Percentiles rank a stretch among this genome's conserved stretches.
phyloP scores from a whole-genome alignment of 1,140 invertebrate species.

The Drosophila asahinai region DNA sequence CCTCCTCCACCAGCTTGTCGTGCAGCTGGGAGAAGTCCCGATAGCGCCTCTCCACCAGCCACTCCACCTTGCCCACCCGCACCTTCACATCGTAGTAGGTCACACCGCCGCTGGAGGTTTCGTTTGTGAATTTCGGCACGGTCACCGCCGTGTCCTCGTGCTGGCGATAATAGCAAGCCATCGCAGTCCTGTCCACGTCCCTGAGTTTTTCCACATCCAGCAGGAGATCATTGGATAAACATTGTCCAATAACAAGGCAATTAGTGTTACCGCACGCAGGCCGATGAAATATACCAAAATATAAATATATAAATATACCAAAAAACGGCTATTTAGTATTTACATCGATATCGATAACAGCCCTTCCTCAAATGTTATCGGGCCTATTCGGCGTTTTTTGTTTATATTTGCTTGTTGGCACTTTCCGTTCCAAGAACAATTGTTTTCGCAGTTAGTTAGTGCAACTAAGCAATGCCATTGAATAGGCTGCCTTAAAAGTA shows the following conservation, averaged over 20 bases:
- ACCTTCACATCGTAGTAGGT: constrained; percentile 90
- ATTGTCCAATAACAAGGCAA: constrained; percentile 9
- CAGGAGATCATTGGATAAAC: constrained; percentile 27
- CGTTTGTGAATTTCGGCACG: constrained; percentile 86
- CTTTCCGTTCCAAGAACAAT: constrained; percentile 34
- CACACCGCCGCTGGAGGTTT: constrained; percentile 86
- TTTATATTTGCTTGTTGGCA: constrained; percentile 59
- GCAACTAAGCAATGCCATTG: constrained; percentile 54
- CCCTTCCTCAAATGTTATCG: constrained; percentile 6
- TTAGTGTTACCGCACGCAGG: too few relatives aligned
- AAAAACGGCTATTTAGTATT: not conserved
- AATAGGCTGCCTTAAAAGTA: constrained; percentile 27
- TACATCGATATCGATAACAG: not conserved
- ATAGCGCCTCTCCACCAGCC: constrained; percentile 94
- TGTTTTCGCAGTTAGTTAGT: constrained; percentile 1
- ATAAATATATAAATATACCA: too few relatives aligned
- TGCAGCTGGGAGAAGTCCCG: constrained; percentile 95
- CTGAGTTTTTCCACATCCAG: constrained; percentile 30
- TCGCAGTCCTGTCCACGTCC: constrained; percentile 64
- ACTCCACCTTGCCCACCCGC: constrained; percentile 89
- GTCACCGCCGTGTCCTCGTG: constrained; percentile 87
- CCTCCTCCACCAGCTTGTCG: constrained; percentile 91
- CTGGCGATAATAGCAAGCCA: constrained; percentile 89
- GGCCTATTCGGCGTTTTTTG: constrained; percentile 49
- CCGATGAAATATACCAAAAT: too few relatives aligned